phyloP scores from a whole-genome alignment of 2,888 invertebrate genomes.

The Cremastinae sp. region DNA sequence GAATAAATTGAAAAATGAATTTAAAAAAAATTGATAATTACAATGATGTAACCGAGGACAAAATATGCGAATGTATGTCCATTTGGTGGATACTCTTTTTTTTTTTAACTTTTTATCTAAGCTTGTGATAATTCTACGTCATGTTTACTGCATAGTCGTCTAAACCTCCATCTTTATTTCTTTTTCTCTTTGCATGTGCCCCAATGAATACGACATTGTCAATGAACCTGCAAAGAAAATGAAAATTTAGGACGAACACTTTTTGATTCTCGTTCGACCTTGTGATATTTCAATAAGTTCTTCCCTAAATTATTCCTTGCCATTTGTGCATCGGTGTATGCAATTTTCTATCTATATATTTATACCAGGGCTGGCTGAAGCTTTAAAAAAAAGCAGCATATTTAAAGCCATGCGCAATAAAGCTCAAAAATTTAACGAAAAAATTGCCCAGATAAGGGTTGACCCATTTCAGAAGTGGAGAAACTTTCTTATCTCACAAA shows the following conservation, averaged over 20 bases:
- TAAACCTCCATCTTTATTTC: conserved; percentile 64
- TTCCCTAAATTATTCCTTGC: conserved; percentile 18
- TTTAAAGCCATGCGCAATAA: conserved; percentile 19
- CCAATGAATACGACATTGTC: conserved; percentile 67
- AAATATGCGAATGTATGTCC: conserved; percentile 61
- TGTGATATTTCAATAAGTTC: conserved; percentile 37
- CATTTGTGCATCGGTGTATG: background rate
- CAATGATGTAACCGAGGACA: conserved; percentile 67
- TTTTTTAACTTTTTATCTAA: conserved; percentile 40
- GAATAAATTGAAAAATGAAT: conserved; percentile 45
- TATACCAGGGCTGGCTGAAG: too few species aligned
- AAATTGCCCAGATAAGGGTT: conserved; percentile 70
- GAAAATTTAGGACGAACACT: conserved; percentile 67
- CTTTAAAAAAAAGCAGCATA: too few species aligned
- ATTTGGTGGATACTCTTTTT: conserved; percentile 66
- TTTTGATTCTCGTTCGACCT: conserved; percentile 34
- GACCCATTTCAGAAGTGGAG: conserved; percentile 53
- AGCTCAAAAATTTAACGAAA: too few species aligned
- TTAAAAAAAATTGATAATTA: conserved; percentile 38
- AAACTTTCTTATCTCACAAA: conserved; percentile 14
- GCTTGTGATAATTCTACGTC: conserved; percentile 65
- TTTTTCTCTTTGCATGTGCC: conserved; percentile 52
- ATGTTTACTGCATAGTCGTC: conserved; percentile 69
- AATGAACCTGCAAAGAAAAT: conserved; percentile 74
- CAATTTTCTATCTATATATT: too few species aligned